Evolutionary conservation across 2,797 vertebrate genomes (phyloP), one percentile per base, ranked within the genome.

Genomic region (Anas flavirostris): DNA sequence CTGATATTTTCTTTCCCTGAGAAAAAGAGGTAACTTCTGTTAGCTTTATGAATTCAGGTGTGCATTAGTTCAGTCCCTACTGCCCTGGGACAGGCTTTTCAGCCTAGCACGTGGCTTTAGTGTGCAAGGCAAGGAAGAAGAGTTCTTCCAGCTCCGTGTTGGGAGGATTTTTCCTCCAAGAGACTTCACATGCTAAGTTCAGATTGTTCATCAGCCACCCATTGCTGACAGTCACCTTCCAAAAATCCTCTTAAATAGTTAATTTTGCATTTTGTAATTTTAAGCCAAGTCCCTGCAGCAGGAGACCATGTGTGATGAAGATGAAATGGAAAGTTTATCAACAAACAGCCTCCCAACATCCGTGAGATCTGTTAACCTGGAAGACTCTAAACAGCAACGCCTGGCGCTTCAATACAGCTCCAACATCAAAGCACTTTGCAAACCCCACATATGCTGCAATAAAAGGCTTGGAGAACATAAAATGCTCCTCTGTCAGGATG

Each of bases 301-400:
- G 84, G 88, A 93, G 26, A 75, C 84, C 84, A 93, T 3, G 78
- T 78, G 92, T 72, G 64, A 95, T 82, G 60, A 87, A 46, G 43
- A 95, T 82, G 79, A 95, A 82, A 64, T 7, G 15, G 64, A 82
- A 94, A 93, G 62, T 50, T 89, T 92, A 95, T 93, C 68, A 85
- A 94, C 94, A 93, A 72, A 1, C 89, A 95, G 92, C 66, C 50
- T 93, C 73, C 39, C 10, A 14, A 9, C 2, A 16, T 86, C 33
- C 43, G 16, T 0, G 0, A 91, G 55, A 94, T 52, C 35, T 69
- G 37, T 87, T 72, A 91, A 85, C 44, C 68, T 70, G 66, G 72
- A 94, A 75, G 58, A 92, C 26, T 75, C 0, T 0, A 83, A 82
- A 69, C 89, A 92, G 46, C 28, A 91, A 92, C 31, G 66, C 37